A percentile compares a stretch with the other conserved stretches of the same genome.
phyloP scores from a whole-genome alignment of 2,888 invertebrate genomes.

The Drosophila basisetae region DNA sequence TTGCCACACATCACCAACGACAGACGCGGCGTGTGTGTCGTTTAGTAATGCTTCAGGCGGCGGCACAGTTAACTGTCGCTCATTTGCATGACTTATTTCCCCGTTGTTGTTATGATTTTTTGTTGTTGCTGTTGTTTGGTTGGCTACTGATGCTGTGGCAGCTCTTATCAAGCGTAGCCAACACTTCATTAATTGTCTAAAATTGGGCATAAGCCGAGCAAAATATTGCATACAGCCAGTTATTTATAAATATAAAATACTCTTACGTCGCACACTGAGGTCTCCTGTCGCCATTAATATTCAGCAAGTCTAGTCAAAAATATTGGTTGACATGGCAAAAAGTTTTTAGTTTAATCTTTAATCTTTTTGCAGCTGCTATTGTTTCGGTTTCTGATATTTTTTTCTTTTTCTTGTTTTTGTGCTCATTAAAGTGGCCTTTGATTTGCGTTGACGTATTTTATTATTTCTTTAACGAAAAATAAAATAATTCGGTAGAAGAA shows the following conservation, averaged over 20 bases:
- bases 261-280: constrained; percentile 1
- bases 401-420: constrained; percentile 6
- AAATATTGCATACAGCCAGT: constrained; percentile 12
- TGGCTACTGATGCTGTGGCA: constrained; percentile 32
- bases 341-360: constrained; percentile 36
- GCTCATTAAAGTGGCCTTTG: constrained; percentile 65
- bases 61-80: constrained; percentile 48
- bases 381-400: constrained; percentile 14
- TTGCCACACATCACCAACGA: constrained; percentile 49
- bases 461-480: constrained; percentile 58
- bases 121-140: constrained; percentile 16
- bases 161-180: constrained; percentile 76
- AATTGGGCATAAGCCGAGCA: constrained; percentile 75
- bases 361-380: constrained; percentile 9
- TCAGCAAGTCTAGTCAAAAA: constrained; percentile 8
- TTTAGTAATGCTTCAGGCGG: constrained; percentile 46
- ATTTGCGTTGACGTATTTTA: constrained; percentile 68
- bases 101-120: constrained; percentile 18
- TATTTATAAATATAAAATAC: constrained; percentile 13
- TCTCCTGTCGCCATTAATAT: constrained; percentile 1
- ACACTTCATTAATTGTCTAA: constrained; percentile 82
- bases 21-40: constrained; percentile 67
- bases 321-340: constrained; percentile 34
- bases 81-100: constrained; percentile 77
- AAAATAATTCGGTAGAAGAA: constrained; percentile 67